Percentiles rank a stretch among this genome's conserved stretches.
phyloP scores from a whole-genome alignment of 2,797 vertebrate genomes.

The Enteromius fasciolatus region DNA sequence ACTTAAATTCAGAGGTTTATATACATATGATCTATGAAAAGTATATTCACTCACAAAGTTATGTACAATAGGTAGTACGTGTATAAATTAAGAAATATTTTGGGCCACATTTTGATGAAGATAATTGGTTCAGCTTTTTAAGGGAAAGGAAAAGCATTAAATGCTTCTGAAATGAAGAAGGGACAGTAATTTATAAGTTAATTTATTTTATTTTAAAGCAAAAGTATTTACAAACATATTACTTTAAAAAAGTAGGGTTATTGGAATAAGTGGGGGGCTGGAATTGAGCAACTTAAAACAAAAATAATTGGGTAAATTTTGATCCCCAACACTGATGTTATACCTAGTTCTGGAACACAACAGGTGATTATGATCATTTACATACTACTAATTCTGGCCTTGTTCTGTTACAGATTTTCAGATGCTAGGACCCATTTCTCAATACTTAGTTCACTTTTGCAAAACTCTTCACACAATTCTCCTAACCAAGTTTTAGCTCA shows the following conservation, averaged over 20 bases:
- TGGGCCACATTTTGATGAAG: constrained; percentile 86
- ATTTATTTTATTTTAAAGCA: constrained; percentile 57
- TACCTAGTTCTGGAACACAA: neutral
- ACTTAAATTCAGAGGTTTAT: constrained; percentile 79
- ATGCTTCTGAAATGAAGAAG: constrained; percentile 47
- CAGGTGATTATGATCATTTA: neutral
- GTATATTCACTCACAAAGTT: constrained; percentile 65
- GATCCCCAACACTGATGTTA: neutral
- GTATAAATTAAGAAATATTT: constrained; percentile 77
- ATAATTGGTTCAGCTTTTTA: constrained; percentile 45
- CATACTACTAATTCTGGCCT: neutral
- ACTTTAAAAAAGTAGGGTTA: constrained; percentile 5
- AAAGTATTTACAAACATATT: constrained; percentile 48
- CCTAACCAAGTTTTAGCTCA: too few relatives aligned
- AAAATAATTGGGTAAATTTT: too few relatives aligned
- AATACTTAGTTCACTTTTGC: too few relatives aligned
- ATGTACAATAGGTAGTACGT: constrained; percentile 82
- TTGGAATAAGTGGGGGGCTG: neutral
- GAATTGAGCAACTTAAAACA: constrained; percentile 1
- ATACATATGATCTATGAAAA: constrained; percentile 74
- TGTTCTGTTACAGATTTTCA: neutral
- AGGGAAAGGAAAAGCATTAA: constrained; percentile 49
- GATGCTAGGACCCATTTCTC: too few relatives aligned
- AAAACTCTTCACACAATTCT: too few relatives aligned
- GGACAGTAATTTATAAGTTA: constrained; percentile 23